Conservation (phyloP, 2,113 vertebrate genomes). For the Tonatia bakeri region DNA sequence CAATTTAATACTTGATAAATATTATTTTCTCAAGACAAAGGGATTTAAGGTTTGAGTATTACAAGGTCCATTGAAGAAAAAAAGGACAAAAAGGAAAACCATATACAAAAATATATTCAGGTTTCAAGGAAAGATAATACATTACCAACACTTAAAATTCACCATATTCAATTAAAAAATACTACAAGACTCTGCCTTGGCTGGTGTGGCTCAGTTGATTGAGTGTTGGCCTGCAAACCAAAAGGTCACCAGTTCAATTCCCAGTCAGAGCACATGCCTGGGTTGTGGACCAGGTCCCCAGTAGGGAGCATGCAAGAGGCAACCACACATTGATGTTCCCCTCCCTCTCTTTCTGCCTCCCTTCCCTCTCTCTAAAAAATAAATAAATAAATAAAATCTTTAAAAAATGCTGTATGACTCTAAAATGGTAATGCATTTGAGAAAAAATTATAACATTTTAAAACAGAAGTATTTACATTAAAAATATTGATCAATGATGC, state of each 20-base stretch:
- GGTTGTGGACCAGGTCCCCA: no score
- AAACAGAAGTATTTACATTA: neutral
- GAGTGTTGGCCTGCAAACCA: no score
- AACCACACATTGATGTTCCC: no score
- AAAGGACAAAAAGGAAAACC: neutral
- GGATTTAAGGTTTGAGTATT: neutral
- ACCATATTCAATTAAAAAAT: neutral
- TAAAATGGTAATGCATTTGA: neutral
- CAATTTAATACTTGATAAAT: slow-evolving; percentile 37
- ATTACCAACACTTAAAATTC: neutral
- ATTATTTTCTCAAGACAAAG: slow-evolving; percentile 32
- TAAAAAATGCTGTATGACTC: no score
- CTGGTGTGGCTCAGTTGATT: no score
- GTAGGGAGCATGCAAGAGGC: no score
- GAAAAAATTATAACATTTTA: neutral
- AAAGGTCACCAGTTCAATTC: no score
- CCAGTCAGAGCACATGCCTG: no score
- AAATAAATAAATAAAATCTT: no score
- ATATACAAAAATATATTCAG: neutral
- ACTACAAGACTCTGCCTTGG: neutral
- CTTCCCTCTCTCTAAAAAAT: no score
- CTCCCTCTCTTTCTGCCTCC: no score
- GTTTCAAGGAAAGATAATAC: neutral
- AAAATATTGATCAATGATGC: neutral
- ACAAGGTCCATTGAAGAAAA: neutral